Conservation (phyloP, 2,113 vertebrate species). For the Pterocles burchelli region DNA sequence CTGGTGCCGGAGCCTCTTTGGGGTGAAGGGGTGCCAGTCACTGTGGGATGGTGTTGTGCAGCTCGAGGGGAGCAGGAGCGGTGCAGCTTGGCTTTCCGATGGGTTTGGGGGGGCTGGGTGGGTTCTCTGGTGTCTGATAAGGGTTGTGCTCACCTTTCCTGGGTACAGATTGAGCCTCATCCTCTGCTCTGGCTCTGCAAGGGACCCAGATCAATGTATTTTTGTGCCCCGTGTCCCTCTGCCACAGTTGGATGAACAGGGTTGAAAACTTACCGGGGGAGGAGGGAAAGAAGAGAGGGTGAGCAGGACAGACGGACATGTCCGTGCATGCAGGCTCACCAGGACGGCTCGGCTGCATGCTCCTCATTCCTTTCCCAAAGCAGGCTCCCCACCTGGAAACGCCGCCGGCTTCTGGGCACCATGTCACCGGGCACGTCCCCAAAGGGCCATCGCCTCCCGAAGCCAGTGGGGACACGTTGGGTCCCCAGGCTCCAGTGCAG, state of each 20-base stretch:
- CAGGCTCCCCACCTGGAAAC: not conserved
- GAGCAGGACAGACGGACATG: not conserved
- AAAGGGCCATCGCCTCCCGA: accelerated
- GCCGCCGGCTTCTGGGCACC: not conserved
- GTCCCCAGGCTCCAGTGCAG: not conserved
- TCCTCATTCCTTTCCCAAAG: slow-evolving; percentile 39
- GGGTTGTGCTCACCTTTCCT: not conserved
- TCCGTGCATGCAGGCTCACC: not conserved
- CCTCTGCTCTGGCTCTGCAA: not conserved
- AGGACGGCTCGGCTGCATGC: not conserved
- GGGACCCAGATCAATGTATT: accelerated
- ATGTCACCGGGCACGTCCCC: accelerated
- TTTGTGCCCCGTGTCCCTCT: not conserved
- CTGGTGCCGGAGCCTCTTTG: not conserved
- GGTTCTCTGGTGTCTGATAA: not conserved
- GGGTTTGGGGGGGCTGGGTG: not conserved
- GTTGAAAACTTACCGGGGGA: not conserved
- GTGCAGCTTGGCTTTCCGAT: accelerated
- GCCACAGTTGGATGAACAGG: not conserved
- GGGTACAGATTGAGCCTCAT: not conserved
- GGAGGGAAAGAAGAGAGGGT: not conserved
- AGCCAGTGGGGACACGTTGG: accelerated
- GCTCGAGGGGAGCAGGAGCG: not conserved
- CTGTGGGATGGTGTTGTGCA: not conserved
- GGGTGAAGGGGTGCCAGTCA: accelerated